Evolutionary conservation across 2,113 vertebrate species (phyloP), one percentile per base, ranked within the genome.

Genomic region (Triplophysa dalaica): DNA sequence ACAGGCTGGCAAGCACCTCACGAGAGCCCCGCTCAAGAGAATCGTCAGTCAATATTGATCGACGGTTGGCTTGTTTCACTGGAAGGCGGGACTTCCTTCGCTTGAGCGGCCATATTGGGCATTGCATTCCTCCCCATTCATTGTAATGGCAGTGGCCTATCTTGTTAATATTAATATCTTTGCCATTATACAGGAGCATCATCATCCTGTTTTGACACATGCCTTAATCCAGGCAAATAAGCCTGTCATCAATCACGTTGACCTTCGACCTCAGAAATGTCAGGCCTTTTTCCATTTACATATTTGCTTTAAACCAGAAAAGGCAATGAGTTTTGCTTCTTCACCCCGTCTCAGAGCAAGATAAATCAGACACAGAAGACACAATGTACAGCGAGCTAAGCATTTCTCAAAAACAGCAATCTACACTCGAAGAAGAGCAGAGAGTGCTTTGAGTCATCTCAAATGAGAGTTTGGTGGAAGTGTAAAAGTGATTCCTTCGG

Each of bases 281-380:
- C 54, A 56, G 12, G 75, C 9, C n/a, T 26, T 21, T 54, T 38
- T 6, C 33, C 26, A 52, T 33, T 60, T 21, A 29, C 52, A 61
- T 22, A 10, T 17, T 2, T n/a, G 22, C 29, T 29, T 74, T 78
- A 67, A 82, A 82, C 72, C 50, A 74, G 41, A 54, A 74, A 62
- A 4, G 16, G 10, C 67, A 70, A 21, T 21, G 21, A n/a, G 60
- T 33, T 50, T 78, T 12, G 38, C 19, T 4, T 26, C 14, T 41
- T 58, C 29, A n/a, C 14, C 10, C 12, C 8, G 16, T 50, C n/a
- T 56, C 64, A 54, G 12, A 66, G 9, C 24, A 60, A 22, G 75
- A 68, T 38, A 50, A 56, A 41, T 58, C 33, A 78, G 66, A 4
- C 38, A 24, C 6, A 5, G 16, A 45, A 19, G 63, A 54, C 21